Percentiles rank a stretch among this genome's conserved stretches.
phyloP scores from a whole-genome alignment of 2,888 invertebrate genomes.

The Trachelus tabidus region DNA sequence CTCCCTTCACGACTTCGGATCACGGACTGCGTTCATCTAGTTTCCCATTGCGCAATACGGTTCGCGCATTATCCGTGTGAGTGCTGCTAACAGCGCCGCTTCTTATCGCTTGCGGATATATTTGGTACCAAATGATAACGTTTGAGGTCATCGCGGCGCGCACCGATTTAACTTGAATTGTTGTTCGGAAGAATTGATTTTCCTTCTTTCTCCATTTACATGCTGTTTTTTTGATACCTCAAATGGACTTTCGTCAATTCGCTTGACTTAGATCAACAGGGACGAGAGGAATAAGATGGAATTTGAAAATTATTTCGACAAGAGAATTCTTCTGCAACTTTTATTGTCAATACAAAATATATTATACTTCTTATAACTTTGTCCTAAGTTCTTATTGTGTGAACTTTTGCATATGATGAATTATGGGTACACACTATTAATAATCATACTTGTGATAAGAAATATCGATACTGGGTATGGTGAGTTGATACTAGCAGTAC shows the following conservation, averaged over 20 bases:
- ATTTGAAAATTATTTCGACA: not conserved
- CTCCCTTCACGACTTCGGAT: constrained; percentile 49
- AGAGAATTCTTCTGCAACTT: not conserved
- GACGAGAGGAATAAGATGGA: not conserved
- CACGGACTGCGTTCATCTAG: constrained; percentile 39
- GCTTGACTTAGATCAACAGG: not conserved
- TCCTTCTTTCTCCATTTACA: not conserved
- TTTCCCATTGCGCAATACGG: not conserved
- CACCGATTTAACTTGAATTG: not conserved
- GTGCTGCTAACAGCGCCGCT: not conserved
- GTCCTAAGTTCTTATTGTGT: not conserved
- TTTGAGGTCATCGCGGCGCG: not conserved
- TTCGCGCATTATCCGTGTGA: not conserved
- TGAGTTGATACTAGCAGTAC: not conserved
- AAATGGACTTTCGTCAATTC: not conserved
- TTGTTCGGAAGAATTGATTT: not conserved
- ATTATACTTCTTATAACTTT: not conserved
- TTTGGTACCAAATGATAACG: not conserved
- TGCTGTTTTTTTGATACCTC: not conserved
- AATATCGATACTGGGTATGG: not conserved
- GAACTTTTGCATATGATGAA: not conserved
- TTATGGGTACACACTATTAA: not conserved
- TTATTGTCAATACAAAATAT: not conserved
- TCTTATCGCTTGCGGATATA: not conserved
- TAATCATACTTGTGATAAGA: not conserved